Evolutionary conservation across 2,113 vertebrate genomes (phyloP).

Genomic region (Puma concolor): DNA sequence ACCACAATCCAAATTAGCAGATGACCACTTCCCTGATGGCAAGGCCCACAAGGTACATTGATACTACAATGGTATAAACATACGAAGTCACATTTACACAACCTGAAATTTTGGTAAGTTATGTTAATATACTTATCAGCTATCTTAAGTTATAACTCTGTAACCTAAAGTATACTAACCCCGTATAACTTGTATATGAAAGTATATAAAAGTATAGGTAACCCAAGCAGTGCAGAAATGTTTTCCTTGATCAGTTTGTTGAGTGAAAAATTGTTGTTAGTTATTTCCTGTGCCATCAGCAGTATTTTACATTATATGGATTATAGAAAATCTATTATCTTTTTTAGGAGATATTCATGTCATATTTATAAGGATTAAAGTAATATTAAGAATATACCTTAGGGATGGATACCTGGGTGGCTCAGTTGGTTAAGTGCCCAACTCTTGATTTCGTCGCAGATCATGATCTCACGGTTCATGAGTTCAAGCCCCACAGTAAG

Average conservation of each 20-base stretch:
- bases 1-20: neutral
- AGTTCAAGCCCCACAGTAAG: no score
- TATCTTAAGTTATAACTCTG: neutral
- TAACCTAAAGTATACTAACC: neutral
- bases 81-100: neutral
- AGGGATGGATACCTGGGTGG: no score
- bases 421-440: no score
- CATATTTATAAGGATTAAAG: constrained; percentile 32
- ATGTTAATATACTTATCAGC: neutral
- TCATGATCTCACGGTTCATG: no score
- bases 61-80: neutral
- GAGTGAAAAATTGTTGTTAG: neutral
- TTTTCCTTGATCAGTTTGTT: neutral
- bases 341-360: neutral
- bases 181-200: neutral
- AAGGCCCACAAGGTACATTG: neutral
- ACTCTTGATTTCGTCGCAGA: no score
- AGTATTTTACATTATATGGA: neutral
- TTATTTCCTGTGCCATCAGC: neutral
- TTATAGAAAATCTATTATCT: neutral
- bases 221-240: neutral
- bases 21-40: neutral
- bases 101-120: neutral
- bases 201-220: neutral
- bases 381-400: neutral